A percentile compares a stretch with the other conserved stretches of the same genome.
Evolutionary conservation across 30 jellyfish, hydroid and myxozoan genomes (phyloP).

Genomic region (Calvadosia cruxmelitensis): DNA sequence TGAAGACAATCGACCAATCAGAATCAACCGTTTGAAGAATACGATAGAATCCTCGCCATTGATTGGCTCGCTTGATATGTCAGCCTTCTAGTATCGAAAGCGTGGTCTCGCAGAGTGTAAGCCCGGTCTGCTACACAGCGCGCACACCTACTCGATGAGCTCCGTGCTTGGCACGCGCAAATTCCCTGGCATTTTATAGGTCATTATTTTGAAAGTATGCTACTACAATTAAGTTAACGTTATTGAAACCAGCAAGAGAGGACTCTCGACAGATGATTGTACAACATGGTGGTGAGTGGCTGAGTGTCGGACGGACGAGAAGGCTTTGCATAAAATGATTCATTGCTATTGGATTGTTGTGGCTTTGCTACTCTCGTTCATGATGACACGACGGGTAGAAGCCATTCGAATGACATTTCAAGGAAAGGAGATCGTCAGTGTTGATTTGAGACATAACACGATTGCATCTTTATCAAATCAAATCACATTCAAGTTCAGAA

Average conservation of each 20-base stretch:
- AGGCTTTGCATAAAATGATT: no score
- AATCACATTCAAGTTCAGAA: conserved; percentile 64
- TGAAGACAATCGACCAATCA: background rate
- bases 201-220: no score
- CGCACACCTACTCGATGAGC: no score
- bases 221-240: no score
- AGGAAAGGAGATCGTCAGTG: conserved; percentile 28
- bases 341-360: background rate
- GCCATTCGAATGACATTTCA: conserved; percentile 25
- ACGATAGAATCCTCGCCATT: background rate
- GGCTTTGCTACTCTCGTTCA: background rate
- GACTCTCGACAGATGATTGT: no score
- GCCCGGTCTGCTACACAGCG: background rate
- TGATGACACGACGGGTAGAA: background rate
- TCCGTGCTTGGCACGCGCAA: no score
- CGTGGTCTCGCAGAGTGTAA: background rate
- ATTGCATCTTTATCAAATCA: conserved; percentile 32
- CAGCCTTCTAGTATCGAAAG: background rate
- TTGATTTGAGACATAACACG: conserved; percentile 27
- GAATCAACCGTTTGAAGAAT: background rate
- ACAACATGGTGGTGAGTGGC: no score
- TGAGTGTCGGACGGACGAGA: no score
- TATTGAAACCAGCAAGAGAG: no score
- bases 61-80: background rate
- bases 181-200: no score